phyloP scores from a whole-genome alignment of 1,140 invertebrate species.

The Drosophila pachea region DNA sequence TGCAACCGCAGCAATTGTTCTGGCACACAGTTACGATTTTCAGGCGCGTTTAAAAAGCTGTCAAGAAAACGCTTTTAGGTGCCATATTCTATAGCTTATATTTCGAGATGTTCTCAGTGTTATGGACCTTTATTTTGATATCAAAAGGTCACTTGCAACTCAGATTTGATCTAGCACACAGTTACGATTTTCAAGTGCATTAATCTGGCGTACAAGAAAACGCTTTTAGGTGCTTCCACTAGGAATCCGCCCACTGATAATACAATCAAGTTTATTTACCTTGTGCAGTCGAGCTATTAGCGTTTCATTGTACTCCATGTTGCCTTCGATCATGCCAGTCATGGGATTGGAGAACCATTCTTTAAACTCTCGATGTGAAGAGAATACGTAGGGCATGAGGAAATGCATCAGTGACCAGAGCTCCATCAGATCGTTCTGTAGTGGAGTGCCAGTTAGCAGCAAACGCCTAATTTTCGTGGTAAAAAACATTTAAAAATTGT shows the following conservation, averaged over 20 bases:
- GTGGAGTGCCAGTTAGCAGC: slow-evolving; percentile 97
- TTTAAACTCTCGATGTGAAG: slow-evolving; percentile 97
- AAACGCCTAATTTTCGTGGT: slow-evolving; percentile 83
- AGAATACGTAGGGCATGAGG: slow-evolving; percentile 99
- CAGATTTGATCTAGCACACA: slow-evolving; percentile 46
- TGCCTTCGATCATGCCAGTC: slow-evolving; percentile 98
- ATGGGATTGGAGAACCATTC: slow-evolving; percentile 99
- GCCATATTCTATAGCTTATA: neutral
- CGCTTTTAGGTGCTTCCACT: slow-evolving; percentile 60
- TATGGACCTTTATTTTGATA: slow-evolving; percentile 21
- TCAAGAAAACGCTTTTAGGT: slow-evolving; percentile 50
- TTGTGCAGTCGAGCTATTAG: slow-evolving; percentile 98
- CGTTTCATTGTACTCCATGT: slow-evolving; percentile 95
- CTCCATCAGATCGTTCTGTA: slow-evolving; percentile 99
- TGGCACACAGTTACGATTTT: slow-evolving; percentile 73
- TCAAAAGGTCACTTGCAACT: slow-evolving; percentile 45
- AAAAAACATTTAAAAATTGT: neutral
- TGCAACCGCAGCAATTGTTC: slow-evolving; percentile 48
- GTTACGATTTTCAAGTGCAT: slow-evolving; percentile 51
- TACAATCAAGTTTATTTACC: slow-evolving; percentile 78
- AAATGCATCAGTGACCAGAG: slow-evolving; percentile 99
- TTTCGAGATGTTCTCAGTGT: slow-evolving; percentile 33
- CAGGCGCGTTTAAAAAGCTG: slow-evolving; percentile 49
- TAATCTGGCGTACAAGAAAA: slow-evolving; percentile 57
- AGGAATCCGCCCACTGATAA: too few relatives aligned